Base-by-base conservation (phyloP, 1,140 invertebrate species). In the Geopemphigus sp. region DNA sequence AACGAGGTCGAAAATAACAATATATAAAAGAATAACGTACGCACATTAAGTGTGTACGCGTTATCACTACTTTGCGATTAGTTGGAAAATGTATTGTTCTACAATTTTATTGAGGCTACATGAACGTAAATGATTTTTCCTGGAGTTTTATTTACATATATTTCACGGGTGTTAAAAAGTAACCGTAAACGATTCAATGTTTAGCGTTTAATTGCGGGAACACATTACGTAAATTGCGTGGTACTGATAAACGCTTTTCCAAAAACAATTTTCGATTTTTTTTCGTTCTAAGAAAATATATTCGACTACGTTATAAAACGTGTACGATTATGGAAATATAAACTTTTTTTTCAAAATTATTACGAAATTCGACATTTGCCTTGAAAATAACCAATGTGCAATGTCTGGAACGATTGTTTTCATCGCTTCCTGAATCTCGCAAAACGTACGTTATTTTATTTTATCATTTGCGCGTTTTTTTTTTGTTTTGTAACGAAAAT, bases 391-490 rank as follows among this genome's bases (percentile, higher is more conserved):
- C 24, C 19, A n/a, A 45, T 78, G 57, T 22, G 74, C 57, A 78
- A 29, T 63, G 74, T 78, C 57, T 78, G 74, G 74, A 78, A 78
- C 74, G 74, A 61, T n/a, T 63, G 45, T 78, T 78, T 78, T 61
- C 74, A 63, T 59, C 56, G 22, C 59, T 78, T 78, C 74, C 74
- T 78, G 74, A 61, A 39, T 63, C 22, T 50, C 39, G n/a, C 10
- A 57, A 78, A 78, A 78, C 74, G 26, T 63, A 19, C 61, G 61
- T 61, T 78, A 78, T 78, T 57, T 78, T 78, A 26, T 59, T 72
- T 53, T 72, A 53, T 72, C 26, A 29, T 72, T 72, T 72, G 29
- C 8, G 32, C 8, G 32, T 39, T 39, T 39, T 39, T 39, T 39
- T 39, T 39, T 39, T 54, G 53, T 70, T 73, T 78, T 72, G 61